phyloP scores from a whole-genome alignment of 2,888 invertebrate genomes.

The Apotomis turbidana region DNA sequence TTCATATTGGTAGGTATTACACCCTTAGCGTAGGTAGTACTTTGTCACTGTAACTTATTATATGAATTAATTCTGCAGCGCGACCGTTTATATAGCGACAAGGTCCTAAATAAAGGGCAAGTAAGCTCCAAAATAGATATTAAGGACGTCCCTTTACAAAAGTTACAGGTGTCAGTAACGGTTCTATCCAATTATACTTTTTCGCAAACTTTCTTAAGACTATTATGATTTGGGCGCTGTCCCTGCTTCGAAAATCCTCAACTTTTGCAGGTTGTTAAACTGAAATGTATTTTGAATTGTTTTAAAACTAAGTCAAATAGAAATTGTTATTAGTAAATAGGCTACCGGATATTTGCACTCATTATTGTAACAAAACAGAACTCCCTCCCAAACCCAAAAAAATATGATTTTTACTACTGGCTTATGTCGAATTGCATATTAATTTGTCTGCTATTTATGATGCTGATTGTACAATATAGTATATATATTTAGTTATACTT shows the following conservation, averaged over 20 bases:
- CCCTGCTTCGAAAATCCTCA: neutral
- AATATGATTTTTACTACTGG: no score
- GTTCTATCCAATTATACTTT: conserved; percentile 38
- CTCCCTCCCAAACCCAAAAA: no score
- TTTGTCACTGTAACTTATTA: conserved; percentile 9
- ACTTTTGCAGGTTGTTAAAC: neutral
- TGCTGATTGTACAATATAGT: no score
- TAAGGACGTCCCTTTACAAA: conserved; percentile 27
- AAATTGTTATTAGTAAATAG: neutral
- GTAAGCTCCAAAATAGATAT: conserved; percentile 28
- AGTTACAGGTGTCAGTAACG: conserved; percentile 37
- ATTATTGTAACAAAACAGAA: no score
- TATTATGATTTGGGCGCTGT: conserved; percentile 31
- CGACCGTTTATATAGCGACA: conserved; percentile 12
- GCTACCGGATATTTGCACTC: neutral
- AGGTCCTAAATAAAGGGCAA: conserved; percentile 4
- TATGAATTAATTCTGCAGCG: conserved; percentile 15
- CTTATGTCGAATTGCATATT: no score
- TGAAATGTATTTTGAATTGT: conserved; percentile 17
- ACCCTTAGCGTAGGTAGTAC: neutral
- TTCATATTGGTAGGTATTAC: no score
- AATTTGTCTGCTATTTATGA: no score
- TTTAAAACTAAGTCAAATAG: conserved; percentile 5
- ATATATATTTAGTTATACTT: no score
- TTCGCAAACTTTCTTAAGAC: conserved; percentile 31